Evolutionary conservation across 1,140 invertebrate genomes (phyloP), one percentile per base, ranked within the genome.

Genomic region (Lasioglossum baleicum): DNA sequence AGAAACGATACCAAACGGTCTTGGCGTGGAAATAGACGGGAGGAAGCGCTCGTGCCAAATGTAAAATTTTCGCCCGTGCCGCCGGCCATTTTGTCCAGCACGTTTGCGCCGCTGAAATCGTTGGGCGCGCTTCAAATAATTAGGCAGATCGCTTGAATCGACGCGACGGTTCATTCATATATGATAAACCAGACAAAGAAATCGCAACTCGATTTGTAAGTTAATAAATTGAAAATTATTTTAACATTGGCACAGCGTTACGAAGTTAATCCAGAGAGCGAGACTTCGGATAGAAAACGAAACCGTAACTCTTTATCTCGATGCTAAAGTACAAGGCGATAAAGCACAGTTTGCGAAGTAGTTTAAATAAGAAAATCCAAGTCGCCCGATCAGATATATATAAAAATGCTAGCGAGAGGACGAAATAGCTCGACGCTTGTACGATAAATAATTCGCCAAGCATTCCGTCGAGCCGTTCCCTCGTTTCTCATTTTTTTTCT

Each of bases 1-100:
- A 35, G 31, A 71, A 78, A 64, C 17, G 61, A 56, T 58, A 58
- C 51, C 31, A 22, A 56, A 58, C 51, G 26, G 53, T 51, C 20
- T 22, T 60, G 13, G 13, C 51, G 66, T 35, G 44, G 44, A 63
- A 78, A 72, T 78, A 44, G 68, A 53, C 31, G 40, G 15, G 13
- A 26, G 60, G 7, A 4, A 1, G 2, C 48, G 2, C 48, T 31
- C 51, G 31, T 70, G 68, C 68, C 68, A 70, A 58, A 35, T 15
- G 48, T 15, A 51, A 56, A 69, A 56, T 69, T 53, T 69, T 53
- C 67, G 48, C 17, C 20, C 35, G 64, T 8, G 11, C 2, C 26
- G 31, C 61, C 11, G 20, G 42, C 64, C 7, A 44, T 65, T 65
- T 65, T 65, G 40, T 65, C 64, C 64, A 65, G 64, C 40, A 17